phyloP scores from a whole-genome alignment of 2,888 invertebrate species.

The Kryphioiulus occultus region DNA sequence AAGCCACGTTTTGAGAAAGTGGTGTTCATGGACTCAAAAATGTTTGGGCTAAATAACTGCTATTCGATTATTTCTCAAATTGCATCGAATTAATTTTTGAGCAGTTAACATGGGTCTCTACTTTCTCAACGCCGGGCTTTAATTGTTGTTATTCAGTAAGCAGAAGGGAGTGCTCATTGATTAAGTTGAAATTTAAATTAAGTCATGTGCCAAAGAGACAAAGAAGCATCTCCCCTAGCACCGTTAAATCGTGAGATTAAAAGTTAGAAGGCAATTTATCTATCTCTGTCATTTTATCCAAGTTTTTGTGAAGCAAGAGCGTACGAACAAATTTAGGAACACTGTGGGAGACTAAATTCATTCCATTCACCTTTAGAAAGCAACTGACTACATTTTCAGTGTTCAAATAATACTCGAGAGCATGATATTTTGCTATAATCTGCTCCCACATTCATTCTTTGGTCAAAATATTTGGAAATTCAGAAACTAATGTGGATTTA shows the following conservation, averaged over 20 bases:
- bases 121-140: not conserved
- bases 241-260: not conserved
- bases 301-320: slow-evolving; percentile 6
- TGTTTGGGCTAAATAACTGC: too few relatives aligned
- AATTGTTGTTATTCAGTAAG: not conserved
- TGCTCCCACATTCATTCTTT: too few relatives aligned
- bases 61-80: too few relatives aligned
- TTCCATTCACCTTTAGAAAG: not conserved
- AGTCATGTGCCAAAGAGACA: not conserved
- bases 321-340: not conserved
- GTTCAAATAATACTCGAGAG: not conserved
- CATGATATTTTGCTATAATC: too few relatives aligned
- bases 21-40: too few relatives aligned
- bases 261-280: not conserved
- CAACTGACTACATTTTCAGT: too few relatives aligned
- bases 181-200: not conserved
- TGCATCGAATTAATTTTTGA: too few relatives aligned
- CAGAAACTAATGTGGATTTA: too few relatives aligned
- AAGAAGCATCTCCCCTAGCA: not conserved
- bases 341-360: not conserved
- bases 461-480: too few relatives aligned
- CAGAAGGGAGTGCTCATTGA: not conserved
- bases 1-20: not conserved
- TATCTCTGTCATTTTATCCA: not conserved
- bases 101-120: not conserved